Percentiles rank a stretch among this genome's conserved stretches.
Conservation (phyloP, 2,888 invertebrate species). For the Macaria notata region DNA sequence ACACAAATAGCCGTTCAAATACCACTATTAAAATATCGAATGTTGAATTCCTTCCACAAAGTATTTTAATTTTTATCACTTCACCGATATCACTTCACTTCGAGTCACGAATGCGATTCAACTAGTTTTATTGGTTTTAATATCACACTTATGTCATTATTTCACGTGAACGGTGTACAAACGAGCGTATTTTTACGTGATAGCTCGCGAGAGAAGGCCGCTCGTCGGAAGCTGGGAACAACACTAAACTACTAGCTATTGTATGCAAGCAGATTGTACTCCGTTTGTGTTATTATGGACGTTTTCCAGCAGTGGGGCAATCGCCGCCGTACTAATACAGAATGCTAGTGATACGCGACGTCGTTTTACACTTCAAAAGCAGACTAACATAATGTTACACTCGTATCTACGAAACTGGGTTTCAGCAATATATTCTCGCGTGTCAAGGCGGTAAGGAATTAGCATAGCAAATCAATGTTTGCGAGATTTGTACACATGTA, state of each 20-base stretch:
- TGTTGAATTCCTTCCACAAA: slow-evolving; percentile 21
- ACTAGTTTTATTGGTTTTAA: slow-evolving; percentile 14
- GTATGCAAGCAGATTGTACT: slow-evolving; percentile 79
- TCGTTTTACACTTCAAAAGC: slow-evolving; percentile 17
- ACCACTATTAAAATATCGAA: slow-evolving; percentile 27
- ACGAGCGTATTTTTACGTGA: slow-evolving; percentile 35
- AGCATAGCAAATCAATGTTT: slow-evolving; percentile 56
- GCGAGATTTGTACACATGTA: slow-evolving; percentile 35
- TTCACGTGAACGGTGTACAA: slow-evolving; percentile 33
- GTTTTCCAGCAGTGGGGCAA: slow-evolving; percentile 75
- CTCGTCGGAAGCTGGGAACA: slow-evolving; percentile 74
- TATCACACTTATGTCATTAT: slow-evolving; percentile 40
- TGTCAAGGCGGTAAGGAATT: slow-evolving; percentile 61
- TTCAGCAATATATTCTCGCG: slow-evolving; percentile 48
- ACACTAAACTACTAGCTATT: slow-evolving; percentile 77
- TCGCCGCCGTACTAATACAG: slow-evolving; percentile 36
- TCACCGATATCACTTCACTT: slow-evolving; percentile 38
- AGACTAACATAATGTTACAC: slow-evolving; percentile 2
- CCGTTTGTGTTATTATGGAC: slow-evolving; percentile 73
- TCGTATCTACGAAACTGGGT: slow-evolving; percentile 24
- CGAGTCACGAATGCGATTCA: slow-evolving; percentile 37
- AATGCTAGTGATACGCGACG: slow-evolving; percentile 17
- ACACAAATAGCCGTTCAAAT: slow-evolving; percentile 22
- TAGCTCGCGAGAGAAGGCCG: slow-evolving; percentile 56
- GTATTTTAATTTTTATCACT: slow-evolving; percentile 35